A percentile compares a stretch with the other conserved stretches of the same genome.
Conservation (phyloP, 2,113 vertebrate species). For the Hydropotes inermis region DNA sequence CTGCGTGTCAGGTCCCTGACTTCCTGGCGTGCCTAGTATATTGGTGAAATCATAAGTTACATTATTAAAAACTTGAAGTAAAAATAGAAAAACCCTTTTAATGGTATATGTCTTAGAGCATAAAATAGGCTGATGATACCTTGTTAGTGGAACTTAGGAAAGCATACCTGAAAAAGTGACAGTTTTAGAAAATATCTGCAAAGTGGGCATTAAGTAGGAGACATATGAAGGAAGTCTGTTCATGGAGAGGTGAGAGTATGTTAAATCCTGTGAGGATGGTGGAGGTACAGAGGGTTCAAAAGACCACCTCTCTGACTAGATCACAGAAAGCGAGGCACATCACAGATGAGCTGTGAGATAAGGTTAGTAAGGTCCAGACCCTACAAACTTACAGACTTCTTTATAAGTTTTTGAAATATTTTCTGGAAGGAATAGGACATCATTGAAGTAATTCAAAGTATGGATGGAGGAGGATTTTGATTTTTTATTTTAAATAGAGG, state of each 20-base stretch:
- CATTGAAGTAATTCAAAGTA: neutral
- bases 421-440: neutral
- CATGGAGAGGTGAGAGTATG: neutral
- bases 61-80: neutral
- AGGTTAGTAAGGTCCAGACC: neutral
- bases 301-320: too few relatives aligned
- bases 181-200: neutral
- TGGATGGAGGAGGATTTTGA: neutral
- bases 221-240: neutral
- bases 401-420: neutral
- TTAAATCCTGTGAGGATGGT: neutral
- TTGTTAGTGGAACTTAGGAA: neutral
- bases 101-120: neutral
- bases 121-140: neutral
- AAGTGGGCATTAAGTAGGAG: too few relatives aligned
- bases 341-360: neutral
- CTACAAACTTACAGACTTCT: neutral
- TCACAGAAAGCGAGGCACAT: neutral
- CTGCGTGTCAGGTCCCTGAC: neutral
- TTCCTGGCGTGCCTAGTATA: neutral
- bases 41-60: neutral
- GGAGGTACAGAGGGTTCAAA: neutral
- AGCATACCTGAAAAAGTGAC: neutral
- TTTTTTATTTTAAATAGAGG: neutral
- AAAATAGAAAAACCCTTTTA: neutral